phyloP scores from a whole-genome alignment of 2,113 vertebrate genomes.

The Marmota flaviventris region DNA sequence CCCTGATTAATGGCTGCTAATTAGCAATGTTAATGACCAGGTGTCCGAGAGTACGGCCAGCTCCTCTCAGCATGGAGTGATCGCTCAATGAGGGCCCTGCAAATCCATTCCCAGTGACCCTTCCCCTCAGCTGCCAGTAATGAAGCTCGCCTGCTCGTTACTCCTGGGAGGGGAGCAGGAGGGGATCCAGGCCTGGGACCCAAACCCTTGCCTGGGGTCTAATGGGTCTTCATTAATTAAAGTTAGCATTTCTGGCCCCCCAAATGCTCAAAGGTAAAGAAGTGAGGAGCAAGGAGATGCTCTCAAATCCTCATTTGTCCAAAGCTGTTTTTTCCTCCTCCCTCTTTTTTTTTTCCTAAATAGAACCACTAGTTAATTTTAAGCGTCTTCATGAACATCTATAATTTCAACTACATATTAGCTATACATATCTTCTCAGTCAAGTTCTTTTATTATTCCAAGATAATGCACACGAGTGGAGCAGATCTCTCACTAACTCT shows the following conservation, averaged over 20 bases:
- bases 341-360: background rate
- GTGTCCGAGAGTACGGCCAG: slow-evolving; percentile 98
- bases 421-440: background rate
- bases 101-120: slow-evolving; percentile 96
- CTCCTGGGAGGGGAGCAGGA: slow-evolving; percentile 91
- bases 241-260: slow-evolving; percentile 87
- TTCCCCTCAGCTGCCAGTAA: slow-evolving; percentile 94
- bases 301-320: slow-evolving; percentile 72
- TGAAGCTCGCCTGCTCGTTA: slow-evolving; percentile 92
- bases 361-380: slow-evolving; percentile 59
- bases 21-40: slow-evolving; percentile 99
- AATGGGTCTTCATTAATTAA: slow-evolving; percentile 92
- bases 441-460: background rate
- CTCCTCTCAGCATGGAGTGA: slow-evolving; percentile 95
- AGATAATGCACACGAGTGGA: background rate
- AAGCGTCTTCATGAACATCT: background rate
- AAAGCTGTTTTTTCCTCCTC: slow-evolving; percentile 49
- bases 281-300: slow-evolving; percentile 69
- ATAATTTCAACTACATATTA: slow-evolving; percentile 26
- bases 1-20: slow-evolving; percentile 99
- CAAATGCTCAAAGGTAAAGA: slow-evolving; percentile 84
- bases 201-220: slow-evolving; percentile 88
- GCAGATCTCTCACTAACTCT: slow-evolving; percentile 33
- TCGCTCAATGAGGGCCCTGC: slow-evolving; percentile 94
- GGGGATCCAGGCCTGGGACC: slow-evolving; percentile 90